Percentiles rank a stretch among this genome's conserved stretches.
Conservation (phyloP, 2,888 invertebrate genomes). For the Synanthedon vespiformis region DNA sequence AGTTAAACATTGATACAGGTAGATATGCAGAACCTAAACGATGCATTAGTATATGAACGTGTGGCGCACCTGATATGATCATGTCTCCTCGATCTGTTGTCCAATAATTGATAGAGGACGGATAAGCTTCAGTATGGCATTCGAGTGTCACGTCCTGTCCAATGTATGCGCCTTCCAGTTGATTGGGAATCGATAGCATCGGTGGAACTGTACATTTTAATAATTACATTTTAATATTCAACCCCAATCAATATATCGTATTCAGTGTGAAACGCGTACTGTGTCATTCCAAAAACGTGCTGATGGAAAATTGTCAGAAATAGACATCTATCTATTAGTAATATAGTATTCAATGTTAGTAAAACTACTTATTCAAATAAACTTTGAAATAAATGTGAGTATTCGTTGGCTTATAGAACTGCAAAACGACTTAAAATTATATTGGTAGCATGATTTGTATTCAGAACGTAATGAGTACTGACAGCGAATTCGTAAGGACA, state of each 20-base stretch:
- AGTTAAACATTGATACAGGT: not conserved
- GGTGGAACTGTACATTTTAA: constrained; percentile 80
- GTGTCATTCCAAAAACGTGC: too few species aligned
- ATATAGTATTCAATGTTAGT: too few species aligned
- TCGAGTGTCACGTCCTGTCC: constrained; percentile 90
- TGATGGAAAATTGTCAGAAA: too few species aligned
- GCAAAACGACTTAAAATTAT: not conserved
- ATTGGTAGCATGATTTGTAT: constrained; percentile 19
- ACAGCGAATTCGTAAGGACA: constrained; percentile 44
- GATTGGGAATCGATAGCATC: constrained; percentile 93
- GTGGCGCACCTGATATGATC: constrained; percentile 86
- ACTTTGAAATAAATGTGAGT: not conserved
- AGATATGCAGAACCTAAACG: not conserved
- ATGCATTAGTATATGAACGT: not conserved
- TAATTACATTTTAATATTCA: not conserved
- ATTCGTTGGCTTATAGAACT: not conserved
- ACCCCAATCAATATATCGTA: not conserved
- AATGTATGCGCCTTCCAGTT: constrained; percentile 89
- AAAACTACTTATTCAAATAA: not conserved
- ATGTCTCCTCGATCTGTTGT: constrained; percentile 91
- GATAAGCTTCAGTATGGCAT: constrained; percentile 93
- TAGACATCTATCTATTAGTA: too few species aligned
- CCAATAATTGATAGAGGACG: constrained; percentile 95
- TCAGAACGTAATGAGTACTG: constrained; percentile 32
- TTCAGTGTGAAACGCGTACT: too few species aligned